Conservation (phyloP, 2,888 invertebrate species). For the Adineta ricciae region DNA sequence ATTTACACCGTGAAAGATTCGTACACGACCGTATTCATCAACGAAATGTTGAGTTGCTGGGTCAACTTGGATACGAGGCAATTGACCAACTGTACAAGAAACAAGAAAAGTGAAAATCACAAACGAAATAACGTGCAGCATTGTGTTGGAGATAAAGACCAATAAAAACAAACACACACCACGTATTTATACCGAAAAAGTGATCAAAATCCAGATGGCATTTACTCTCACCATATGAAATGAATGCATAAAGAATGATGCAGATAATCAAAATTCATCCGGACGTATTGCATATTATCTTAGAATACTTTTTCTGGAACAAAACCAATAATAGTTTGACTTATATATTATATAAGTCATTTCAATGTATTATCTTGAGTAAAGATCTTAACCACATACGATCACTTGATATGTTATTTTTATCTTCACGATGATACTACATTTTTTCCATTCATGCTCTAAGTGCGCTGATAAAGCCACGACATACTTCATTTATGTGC, state of each 20-base stretch:
- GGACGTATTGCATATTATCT: no score
- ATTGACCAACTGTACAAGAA: neutral
- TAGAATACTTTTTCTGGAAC: no score
- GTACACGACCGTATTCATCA: conserved; percentile 37
- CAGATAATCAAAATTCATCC: no score
- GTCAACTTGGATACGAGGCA: neutral
- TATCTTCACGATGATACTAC: no score
- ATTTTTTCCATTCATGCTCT: no score
- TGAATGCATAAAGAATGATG: neutral
- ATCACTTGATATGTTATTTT: no score
- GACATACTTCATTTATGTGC: no score
- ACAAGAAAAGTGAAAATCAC: neutral
- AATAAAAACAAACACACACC: neutral
- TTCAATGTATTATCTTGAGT: no score
- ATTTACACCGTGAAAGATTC: conserved; percentile 40
- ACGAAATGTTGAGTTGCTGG: conserved; percentile 35
- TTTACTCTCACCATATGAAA: neutral
- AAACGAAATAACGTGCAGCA: neutral
- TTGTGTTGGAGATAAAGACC: neutral
- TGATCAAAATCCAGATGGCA: neutral
- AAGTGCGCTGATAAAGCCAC: no score
- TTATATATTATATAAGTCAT: no score
- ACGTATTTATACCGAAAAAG: neutral
- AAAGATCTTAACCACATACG: no score
- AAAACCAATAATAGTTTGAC: no score